Evolutionary conservation across 2,113 vertebrate genomes (phyloP).

Genomic region (Siniperca chuatsi): DNA sequence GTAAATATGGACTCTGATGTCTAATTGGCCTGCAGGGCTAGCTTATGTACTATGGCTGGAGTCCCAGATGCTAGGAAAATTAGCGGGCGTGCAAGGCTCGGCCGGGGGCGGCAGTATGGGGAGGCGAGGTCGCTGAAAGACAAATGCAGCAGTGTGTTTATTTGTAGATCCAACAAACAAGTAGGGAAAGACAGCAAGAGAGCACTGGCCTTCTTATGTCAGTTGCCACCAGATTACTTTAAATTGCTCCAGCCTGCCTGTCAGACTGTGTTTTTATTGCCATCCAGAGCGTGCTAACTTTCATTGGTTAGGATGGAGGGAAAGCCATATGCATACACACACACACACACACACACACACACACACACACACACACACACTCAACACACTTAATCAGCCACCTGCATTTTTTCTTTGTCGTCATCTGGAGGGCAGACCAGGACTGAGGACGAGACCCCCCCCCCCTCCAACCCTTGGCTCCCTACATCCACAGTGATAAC

Average conservation of each 20-base stretch:
- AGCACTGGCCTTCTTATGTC: constrained; percentile 51
- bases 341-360: not conserved
- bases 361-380: constrained; percentile 7
- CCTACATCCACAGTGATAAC: constrained; percentile 32
- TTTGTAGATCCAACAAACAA: constrained; percentile 65
- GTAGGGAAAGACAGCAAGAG: constrained; percentile 32
- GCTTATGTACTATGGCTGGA: constrained; percentile 47
- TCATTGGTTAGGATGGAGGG: constrained; percentile 24
- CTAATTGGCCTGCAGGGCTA: constrained; percentile 78
- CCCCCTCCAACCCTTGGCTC: not conserved
- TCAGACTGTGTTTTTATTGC: constrained; percentile 69
- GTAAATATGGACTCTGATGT: constrained; percentile 64
- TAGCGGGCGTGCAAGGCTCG: constrained; percentile 46
- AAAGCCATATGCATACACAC: constrained; percentile 39
- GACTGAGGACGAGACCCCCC: constrained; percentile 23
- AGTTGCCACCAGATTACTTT: constrained; percentile 54
- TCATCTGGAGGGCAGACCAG: constrained; percentile 73
- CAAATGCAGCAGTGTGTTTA: constrained; percentile 66
- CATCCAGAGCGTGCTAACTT: constrained; percentile 61
- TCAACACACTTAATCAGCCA: constrained; percentile 65
- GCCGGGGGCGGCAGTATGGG: constrained; percentile 16
- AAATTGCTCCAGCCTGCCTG: constrained; percentile 59
- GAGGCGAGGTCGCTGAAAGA: constrained; percentile 53
- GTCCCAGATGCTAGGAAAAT: constrained; percentile 75
- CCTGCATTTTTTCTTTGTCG: constrained; percentile 70